Conservation (phyloP, 2,888 invertebrate genomes). For the Patella ulyssiponensis region DNA sequence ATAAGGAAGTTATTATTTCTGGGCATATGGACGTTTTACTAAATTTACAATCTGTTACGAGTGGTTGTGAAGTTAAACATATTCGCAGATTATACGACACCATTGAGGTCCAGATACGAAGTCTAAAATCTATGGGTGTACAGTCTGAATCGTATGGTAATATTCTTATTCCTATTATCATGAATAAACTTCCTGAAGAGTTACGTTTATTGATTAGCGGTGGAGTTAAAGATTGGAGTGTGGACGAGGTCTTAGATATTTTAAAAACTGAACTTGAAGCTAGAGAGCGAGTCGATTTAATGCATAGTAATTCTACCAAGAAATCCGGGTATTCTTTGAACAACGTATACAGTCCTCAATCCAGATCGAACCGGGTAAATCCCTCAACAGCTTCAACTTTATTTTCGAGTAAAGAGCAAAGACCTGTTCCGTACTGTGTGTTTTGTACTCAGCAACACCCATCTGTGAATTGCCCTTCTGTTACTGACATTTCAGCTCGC, state of each 20-base stretch:
- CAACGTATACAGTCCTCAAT: constrained; percentile 3
- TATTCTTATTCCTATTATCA: background rate
- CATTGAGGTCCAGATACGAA: background rate
- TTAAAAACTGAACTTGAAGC: background rate
- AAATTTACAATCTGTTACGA: background rate
- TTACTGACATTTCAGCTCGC: background rate
- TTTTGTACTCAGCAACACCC: background rate
- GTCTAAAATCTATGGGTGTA: background rate
- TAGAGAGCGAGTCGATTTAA: too few relatives aligned
- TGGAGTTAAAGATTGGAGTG: background rate
- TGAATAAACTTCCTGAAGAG: background rate
- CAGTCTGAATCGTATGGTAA: background rate
- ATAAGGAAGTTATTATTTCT: too few relatives aligned
- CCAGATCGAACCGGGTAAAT: background rate
- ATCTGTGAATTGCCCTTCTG: background rate
- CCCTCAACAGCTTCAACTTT: background rate
- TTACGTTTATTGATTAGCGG: background rate
- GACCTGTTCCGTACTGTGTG: background rate
- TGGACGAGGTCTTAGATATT: background rate
- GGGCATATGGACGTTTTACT: background rate
- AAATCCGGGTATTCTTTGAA: too few relatives aligned
- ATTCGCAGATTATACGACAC: background rate
- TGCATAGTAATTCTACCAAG: too few relatives aligned
- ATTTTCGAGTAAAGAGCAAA: background rate
- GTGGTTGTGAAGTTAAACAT: background rate